These are phyloP conservation scores for Heliothis subflexa DNA, from an alignment of 1,140 invertebrate species.

Conservation along the genomic window DNA sequence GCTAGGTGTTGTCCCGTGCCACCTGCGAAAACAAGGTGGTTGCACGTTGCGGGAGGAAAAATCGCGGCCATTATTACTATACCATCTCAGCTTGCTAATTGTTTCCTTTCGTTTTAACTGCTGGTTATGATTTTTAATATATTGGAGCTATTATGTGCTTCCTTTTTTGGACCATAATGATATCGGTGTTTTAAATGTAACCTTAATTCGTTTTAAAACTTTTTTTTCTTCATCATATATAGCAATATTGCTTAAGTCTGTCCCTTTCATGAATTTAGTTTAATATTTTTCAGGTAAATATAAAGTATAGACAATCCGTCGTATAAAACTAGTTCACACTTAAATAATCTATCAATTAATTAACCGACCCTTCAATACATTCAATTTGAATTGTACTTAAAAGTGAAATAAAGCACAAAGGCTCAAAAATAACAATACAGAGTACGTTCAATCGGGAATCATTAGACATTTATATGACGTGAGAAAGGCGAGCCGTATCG, in stretches of 20 bases:
- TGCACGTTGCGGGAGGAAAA: slow-evolving; percentile 48
- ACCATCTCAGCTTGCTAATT: slow-evolving; percentile 75
- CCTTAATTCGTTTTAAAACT: too few species aligned
- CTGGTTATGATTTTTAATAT: slow-evolving; percentile 30
- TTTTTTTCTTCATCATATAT: too few species aligned
- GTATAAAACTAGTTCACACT: background rate
- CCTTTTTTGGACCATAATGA: slow-evolving; percentile 4
- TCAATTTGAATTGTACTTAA: slow-evolving; percentile 11
- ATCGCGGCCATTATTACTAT: slow-evolving; percentile 53
- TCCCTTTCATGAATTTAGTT: background rate
- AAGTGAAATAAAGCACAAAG: slow-evolving; percentile 45
- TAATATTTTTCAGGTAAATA: background rate
- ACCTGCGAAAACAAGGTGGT: slow-evolving; percentile 59
- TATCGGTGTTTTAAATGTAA: background rate
- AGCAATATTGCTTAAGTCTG: background rate
- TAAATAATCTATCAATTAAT: slow-evolving; percentile 13
- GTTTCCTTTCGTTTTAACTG: slow-evolving; percentile 59
- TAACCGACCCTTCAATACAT: slow-evolving; percentile 8
- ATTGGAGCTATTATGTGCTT: slow-evolving; percentile 21
- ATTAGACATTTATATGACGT: slow-evolving; percentile 64
- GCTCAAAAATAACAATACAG: slow-evolving; percentile 46
- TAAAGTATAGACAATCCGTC: background rate
- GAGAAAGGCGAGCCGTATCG: slow-evolving; percentile 71
- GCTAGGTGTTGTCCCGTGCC: slow-evolving; percentile 10
- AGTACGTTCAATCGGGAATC: slow-evolving; percentile 46